These are phyloP conservation scores for Loriculus beryllinus DNA, from an alignment of 2,797 vertebrate species.

Conservation along the genomic window DNA sequence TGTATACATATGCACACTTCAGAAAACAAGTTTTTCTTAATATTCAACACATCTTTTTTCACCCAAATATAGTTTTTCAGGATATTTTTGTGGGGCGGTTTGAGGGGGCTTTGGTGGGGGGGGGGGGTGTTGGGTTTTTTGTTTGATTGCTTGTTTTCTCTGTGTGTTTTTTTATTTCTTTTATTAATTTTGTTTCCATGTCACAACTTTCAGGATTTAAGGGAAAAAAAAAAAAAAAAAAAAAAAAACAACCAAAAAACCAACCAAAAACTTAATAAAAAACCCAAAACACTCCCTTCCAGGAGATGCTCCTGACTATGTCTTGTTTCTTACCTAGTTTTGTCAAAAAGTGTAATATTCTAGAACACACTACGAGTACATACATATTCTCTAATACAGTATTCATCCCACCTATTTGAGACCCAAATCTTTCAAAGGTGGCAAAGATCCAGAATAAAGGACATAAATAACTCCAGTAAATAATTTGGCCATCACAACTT, in stretches of 20 bases:
- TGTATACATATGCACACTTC: background rate
- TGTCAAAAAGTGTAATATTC: background rate
- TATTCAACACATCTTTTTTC: background rate
- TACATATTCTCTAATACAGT: background rate
- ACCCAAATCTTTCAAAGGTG: background rate
- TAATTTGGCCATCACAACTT: background rate
- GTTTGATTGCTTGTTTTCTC: background rate
- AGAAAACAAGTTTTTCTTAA: background rate
- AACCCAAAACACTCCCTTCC: rapidly evolving
- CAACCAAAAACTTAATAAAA: background rate
- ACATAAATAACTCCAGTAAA: background rate
- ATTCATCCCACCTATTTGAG: background rate
- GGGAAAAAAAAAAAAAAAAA: background rate
- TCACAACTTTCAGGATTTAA: background rate
- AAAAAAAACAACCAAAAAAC: background rate
- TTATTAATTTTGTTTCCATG: background rate
- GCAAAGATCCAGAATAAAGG: background rate
- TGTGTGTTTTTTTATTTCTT: background rate
- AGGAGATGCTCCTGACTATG: background rate
- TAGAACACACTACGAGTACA: rapidly evolving
- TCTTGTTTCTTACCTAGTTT: background rate
- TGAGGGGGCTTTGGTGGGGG: background rate
- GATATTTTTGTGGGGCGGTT: background rate
- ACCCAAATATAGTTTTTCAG: background rate
- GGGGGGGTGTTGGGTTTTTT: background rate